These are phyloP conservation scores for Rhabdornis inornatus DNA, from an alignment of 2,113 vertebrate species.

Conservation along the genomic window DNA sequence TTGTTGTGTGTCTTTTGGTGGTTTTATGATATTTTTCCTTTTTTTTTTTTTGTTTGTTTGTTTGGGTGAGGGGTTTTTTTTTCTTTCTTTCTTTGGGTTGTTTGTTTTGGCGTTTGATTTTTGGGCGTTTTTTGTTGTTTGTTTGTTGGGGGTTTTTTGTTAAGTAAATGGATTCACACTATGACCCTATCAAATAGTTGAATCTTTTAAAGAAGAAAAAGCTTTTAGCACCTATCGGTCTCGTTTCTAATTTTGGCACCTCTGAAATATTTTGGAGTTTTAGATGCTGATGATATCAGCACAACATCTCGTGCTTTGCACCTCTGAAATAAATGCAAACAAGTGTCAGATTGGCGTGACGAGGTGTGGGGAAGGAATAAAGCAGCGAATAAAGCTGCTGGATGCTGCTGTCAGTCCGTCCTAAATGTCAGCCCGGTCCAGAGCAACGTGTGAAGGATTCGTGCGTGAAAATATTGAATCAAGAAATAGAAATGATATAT, in stretches of 20 bases:
- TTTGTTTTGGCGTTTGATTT: not conserved
- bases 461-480: rapidly evolving
- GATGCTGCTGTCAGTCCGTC: not conserved
- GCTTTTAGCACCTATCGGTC: not conserved
- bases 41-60: not conserved
- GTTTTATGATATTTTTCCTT: rapidly evolving
- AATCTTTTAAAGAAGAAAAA: not conserved
- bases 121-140: not conserved
- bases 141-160: not conserved
- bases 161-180: not conserved
- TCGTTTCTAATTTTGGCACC: not conserved
- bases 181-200: not conserved
- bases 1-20: not conserved
- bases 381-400: not conserved
- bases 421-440: rapidly evolving
- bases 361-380: not conserved
- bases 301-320: not conserved
- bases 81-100: not conserved
- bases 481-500: rapidly evolving
- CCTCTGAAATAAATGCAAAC: not conserved
- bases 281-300: not conserved
- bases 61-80: not conserved
- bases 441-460: rapidly evolving
- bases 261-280: not conserved
- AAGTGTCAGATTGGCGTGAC: not conserved